Evolutionary conservation across 2,888 invertebrate genomes (phyloP).

Genomic region (Pardosa pseudoannulata): DNA sequence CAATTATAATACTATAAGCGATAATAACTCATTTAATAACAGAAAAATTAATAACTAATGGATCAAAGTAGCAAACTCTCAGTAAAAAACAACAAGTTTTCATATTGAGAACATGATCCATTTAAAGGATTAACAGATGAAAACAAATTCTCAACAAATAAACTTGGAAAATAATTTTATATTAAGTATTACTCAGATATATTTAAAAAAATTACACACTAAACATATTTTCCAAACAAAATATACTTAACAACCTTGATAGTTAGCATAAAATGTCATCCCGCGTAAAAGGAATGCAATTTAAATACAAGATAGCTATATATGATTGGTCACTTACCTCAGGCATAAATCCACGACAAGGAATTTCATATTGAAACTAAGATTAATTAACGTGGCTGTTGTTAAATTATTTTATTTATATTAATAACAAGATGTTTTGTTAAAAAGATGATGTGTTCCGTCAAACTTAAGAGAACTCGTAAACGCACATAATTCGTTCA

Average conservation of each 20-base stretch:
- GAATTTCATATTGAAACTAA: background rate
- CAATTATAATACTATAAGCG: too few species aligned
- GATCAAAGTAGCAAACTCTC: too few species aligned
- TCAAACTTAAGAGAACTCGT: background rate
- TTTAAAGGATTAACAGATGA: constrained; percentile 12
- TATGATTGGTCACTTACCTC: constrained; percentile 71
- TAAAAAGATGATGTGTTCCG: background rate
- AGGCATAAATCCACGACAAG: constrained; percentile 26
- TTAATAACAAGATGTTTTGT: background rate
- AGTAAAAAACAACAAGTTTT: background rate
- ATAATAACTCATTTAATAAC: too few species aligned
- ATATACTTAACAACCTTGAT: constrained; percentile 57
- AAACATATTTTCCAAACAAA: constrained; percentile 24
- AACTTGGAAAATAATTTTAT: background rate
- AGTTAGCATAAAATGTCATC: constrained; percentile 63
- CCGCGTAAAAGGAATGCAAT: constrained; percentile 50
- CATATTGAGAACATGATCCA: constrained; percentile 31
- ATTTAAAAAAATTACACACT: too few species aligned
- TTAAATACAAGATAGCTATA: constrained; percentile 55
- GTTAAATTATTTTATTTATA: background rate
- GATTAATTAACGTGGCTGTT: background rate
- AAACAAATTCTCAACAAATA: constrained; percentile 5
- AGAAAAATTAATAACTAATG: too few species aligned
- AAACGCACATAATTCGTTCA: constrained; percentile 45
- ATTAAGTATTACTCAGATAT: too few species aligned